Percentiles rank a stretch among this genome's conserved stretches.
These are phyloP conservation scores for Stenodema calcarata DNA, from an alignment of 2,888 invertebrate genomes.

Conservation along the genomic window DNA sequence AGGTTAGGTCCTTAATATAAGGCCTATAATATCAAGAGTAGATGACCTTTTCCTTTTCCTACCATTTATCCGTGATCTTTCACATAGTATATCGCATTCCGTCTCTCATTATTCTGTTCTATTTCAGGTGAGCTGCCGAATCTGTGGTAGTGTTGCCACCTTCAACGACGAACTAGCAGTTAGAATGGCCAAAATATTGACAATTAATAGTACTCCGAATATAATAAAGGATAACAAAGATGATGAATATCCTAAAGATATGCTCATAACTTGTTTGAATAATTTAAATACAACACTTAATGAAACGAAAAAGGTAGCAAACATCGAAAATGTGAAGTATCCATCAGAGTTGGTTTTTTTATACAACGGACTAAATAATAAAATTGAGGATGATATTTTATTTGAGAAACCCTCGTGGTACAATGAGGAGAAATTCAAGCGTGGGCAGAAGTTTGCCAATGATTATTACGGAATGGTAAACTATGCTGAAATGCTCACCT, in stretches of 20 bases:
- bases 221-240: not conserved
- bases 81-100: no score
- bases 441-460: constrained; percentile 63
- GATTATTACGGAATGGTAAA: constrained; percentile 61
- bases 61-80: no score
- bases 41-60: no score
- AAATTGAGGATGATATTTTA: not conserved
- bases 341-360: not conserved
- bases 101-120: not conserved
- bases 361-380: not conserved
- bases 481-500: constrained; percentile 61
- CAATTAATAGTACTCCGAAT: not conserved
- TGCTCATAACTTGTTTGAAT: not conserved
- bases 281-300: not conserved
- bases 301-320: not conserved
- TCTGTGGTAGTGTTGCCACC: not conserved
- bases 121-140: not conserved
- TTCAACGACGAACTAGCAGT: not conserved
- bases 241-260: not conserved
- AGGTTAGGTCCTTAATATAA: no score
- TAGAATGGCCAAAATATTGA: not conserved
- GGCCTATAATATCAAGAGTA: no score
- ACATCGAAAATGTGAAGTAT: not conserved
- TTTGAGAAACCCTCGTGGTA: constrained; percentile 62
- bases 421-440: constrained; percentile 62